Evolutionary conservation across 2,113 vertebrate genomes (phyloP).

Genomic region (Lepisosteus osseus): DNA sequence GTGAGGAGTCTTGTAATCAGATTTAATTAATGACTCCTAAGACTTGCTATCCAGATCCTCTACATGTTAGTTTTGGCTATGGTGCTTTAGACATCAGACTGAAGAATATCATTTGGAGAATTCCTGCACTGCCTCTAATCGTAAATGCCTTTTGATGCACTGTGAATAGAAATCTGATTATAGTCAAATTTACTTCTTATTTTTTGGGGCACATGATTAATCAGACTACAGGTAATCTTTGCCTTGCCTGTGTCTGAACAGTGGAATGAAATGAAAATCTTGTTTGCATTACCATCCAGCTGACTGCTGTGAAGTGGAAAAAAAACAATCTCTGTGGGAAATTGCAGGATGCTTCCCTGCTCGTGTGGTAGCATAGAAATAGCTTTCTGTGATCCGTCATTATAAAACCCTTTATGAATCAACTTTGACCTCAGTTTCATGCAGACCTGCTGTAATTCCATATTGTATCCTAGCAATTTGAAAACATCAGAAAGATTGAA

Average conservation of each 20-base stretch:
- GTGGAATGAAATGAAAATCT: not conserved
- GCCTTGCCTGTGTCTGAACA: not conserved
- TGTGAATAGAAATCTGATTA: not conserved
- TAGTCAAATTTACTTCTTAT: not conserved
- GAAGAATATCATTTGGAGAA: not conserved
- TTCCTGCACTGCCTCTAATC: not conserved
- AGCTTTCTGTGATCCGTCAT: not conserved
- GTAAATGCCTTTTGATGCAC: not conserved
- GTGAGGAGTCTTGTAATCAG: not conserved
- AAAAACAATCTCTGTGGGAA: conserved; percentile 1
- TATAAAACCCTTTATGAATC: not conserved
- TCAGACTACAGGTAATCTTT: not conserved
- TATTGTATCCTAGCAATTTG: not conserved
- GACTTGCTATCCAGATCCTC: not conserved
- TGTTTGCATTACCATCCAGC: not conserved
- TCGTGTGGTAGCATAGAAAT: not conserved
- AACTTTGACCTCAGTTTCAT: not conserved
- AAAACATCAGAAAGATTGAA: not conserved
- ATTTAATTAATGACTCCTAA: not conserved
- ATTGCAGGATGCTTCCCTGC: conserved; percentile 1
- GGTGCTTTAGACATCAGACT: not conserved
- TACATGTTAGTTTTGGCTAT: not conserved
- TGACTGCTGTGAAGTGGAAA: not conserved
- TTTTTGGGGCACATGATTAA: not conserved
- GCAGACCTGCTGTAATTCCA: not conserved